Base-by-base conservation (phyloP, 30 jellyfish, hydroid and myxozoan species). In the Clytia hemisphaerica region DNA sequence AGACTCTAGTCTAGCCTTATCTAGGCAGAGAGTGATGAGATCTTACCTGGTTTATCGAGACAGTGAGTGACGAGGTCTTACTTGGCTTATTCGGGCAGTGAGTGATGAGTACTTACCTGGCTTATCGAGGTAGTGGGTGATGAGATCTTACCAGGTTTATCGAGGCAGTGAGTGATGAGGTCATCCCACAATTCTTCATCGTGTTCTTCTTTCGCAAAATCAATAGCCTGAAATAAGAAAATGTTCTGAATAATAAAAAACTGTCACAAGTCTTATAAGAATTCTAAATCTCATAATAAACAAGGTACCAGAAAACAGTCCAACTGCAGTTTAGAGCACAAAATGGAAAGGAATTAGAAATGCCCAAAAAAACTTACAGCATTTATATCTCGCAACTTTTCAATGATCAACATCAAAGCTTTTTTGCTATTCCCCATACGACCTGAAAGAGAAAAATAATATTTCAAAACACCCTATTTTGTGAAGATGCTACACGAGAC, bases 131-230 rank as follows among this genome's bases (percentile, higher is more conserved):
- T n/a, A n/a, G n/a, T n/a, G n/a, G n/a, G n/a, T n/a, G n/a, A n/a
- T n/a, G n/a, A 9, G n/a, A 19, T 12, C 64, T 25, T 2, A 74
- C 87, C 61, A 36, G 97, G 97, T 37, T 88, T 78, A 34, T 69
- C 79, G 16, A 78, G 68, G 0, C 94, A 79, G 27, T 79, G 92
- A 27, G 62, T 72, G 67, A 88, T 88, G 68, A 88, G 50, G 65
- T 88, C 94, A 31, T 79, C 77, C 97, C 97, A 88, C 18, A 88
- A 63, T 7, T 80, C 97, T 63, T 67, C 84, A 75, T 88, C 97
- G 45, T 79, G 75, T 54, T 88, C 94, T 67, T 88, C 97, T 67
- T 88, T 88, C 6, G 97, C 93, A 60, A 88, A 88, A 30, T 88
- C 97, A 19, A 88, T 88, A 24, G 97, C 97, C 87, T 60, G 51